Conservation (phyloP, 2,113 vertebrate genomes). For the Labrus mixtus region DNA sequence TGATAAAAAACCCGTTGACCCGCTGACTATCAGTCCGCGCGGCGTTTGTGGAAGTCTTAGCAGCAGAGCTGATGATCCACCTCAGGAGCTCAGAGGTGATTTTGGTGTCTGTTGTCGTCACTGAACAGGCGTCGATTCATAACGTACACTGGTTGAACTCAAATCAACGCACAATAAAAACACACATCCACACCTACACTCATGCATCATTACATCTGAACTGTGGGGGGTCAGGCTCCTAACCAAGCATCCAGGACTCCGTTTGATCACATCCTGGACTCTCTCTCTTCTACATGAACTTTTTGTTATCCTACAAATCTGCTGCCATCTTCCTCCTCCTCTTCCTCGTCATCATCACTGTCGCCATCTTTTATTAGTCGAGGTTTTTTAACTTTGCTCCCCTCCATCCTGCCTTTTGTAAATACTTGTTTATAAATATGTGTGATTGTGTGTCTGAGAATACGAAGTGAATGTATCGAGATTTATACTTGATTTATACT, state of each 20-base stretch:
- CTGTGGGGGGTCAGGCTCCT: conserved; percentile 8
- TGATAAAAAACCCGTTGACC: too few species aligned
- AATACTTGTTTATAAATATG: conserved; percentile 64
- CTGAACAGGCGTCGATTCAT: conserved; percentile 4
- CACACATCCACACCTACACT: too few species aligned
- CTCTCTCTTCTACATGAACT: conserved; percentile 14
- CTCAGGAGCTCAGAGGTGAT: conserved; percentile 9
- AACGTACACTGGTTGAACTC: background rate
- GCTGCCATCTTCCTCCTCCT: conserved; percentile 36
- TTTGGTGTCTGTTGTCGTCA: background rate
- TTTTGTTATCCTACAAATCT: conserved; percentile 8
- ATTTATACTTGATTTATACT: conserved; percentile 73
- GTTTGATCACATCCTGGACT: conserved; percentile 19
- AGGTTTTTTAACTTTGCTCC: conserved; percentile 45
- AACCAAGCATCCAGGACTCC: conserved; percentile 3
- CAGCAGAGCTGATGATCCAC: conserved; percentile 9
- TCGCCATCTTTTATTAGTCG: conserved; percentile 1
- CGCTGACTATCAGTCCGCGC: conserved; percentile 1
- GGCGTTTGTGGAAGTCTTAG: background rate
- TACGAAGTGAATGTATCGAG: conserved; percentile 75
- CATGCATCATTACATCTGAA: background rate
- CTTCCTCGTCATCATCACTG: background rate
- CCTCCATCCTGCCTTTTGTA: conserved; percentile 48
- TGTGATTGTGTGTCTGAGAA: conserved; percentile 45
- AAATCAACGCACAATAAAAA: too few species aligned